A percentile compares a stretch with the other conserved stretches of the same genome.
phyloP scores from a whole-genome alignment of 2,113 vertebrate species.

The Sylvilagus bachmani region DNA sequence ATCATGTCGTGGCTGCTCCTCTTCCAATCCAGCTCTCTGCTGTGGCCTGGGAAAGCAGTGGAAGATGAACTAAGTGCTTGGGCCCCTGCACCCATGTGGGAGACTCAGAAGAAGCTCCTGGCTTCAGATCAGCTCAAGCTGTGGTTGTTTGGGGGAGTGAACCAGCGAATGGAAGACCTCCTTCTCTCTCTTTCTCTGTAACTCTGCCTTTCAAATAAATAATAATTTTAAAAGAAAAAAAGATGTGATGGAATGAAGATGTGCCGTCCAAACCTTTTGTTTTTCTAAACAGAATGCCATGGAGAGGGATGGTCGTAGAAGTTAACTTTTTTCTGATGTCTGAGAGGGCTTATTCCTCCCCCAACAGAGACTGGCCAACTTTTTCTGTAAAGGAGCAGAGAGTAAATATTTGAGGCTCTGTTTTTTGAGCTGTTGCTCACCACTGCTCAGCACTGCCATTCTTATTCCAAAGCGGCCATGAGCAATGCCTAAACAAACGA shows the following conservation, averaged over 20 bases:
- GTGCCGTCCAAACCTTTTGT: background rate
- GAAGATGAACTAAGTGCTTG: too few relatives aligned
- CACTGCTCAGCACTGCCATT: background rate
- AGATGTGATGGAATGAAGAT: background rate
- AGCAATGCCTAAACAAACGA: background rate
- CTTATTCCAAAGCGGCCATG: background rate
- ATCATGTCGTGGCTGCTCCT: too few relatives aligned
- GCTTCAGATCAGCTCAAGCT: too few relatives aligned
- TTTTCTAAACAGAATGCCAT: background rate
- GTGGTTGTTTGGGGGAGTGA: too few relatives aligned
- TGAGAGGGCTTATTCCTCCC: background rate
- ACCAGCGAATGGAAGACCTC: too few relatives aligned
- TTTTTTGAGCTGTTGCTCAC: background rate
- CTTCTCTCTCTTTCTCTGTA: too few relatives aligned
- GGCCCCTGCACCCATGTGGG: too few relatives aligned
- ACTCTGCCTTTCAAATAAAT: too few relatives aligned
- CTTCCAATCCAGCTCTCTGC: too few relatives aligned
- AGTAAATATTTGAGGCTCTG: background rate
- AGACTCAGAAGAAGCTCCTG: too few relatives aligned
- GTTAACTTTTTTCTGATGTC: constrained; percentile 15
- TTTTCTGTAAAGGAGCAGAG: background rate
- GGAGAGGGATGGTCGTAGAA: background rate
- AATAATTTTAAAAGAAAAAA: too few relatives aligned
- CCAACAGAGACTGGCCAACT: background rate
- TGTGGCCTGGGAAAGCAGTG: too few relatives aligned